A percentile compares a stretch with the other conserved stretches of the same genome.
Evolutionary conservation across 2,797 vertebrate species (phyloP).

Genomic region (Jordanella pulchra): DNA sequence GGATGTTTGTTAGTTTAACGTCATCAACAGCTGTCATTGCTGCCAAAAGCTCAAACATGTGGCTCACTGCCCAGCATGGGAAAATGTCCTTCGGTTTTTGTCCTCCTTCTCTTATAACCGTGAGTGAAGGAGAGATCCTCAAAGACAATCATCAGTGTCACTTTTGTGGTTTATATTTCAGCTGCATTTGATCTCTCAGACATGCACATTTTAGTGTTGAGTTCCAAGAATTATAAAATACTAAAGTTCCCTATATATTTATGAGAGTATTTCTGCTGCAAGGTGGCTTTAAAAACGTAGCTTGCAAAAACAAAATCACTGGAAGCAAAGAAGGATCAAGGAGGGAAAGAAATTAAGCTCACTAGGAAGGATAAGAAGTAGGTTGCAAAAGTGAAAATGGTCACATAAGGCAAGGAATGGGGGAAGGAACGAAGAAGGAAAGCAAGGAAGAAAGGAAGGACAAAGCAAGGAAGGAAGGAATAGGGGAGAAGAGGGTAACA

Average conservation of each 20-base stretch:
- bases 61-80: slow-evolving; percentile 58
- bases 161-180: slow-evolving; percentile 40
- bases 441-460: too few relatives aligned
- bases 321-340: too few relatives aligned
- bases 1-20: slow-evolving; percentile 39
- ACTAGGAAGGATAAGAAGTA: not conserved
- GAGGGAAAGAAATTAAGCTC: too few relatives aligned
- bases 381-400: too few relatives aligned
- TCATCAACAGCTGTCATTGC: slow-evolving; percentile 30
- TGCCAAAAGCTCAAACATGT: slow-evolving; percentile 52
- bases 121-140: slow-evolving; percentile 53
- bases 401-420: too few relatives aligned
- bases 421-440: too few relatives aligned
- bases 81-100: slow-evolving; percentile 51
- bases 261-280: not conserved
- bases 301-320: not conserved
- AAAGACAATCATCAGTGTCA: slow-evolving; percentile 46
- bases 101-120: slow-evolving; percentile 46
- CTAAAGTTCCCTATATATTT: not conserved
- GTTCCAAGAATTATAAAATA: not conserved
- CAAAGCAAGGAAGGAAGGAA: not conserved
- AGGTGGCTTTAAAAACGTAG: not conserved
- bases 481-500: not conserved
- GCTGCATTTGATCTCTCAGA: slow-evolving; percentile 35
- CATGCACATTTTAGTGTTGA: slow-evolving; percentile 1